Evolutionary conservation across 2,113 vertebrate species (phyloP).

Genomic region (Triplophysa dalaica): DNA sequence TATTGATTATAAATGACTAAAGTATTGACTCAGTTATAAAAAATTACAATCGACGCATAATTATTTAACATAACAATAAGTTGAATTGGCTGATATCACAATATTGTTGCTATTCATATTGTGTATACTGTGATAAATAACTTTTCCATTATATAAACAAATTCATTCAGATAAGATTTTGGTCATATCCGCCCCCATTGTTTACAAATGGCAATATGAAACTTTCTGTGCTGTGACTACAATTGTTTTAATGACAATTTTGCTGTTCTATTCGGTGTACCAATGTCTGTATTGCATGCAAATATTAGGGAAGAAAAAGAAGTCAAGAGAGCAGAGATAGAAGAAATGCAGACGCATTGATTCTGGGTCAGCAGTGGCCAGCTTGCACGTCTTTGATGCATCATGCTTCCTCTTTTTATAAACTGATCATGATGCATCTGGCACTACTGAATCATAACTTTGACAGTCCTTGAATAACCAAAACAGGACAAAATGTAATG

Average conservation of each 20-base stretch:
- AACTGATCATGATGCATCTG: slow-evolving; percentile 38
- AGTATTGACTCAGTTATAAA: too few species aligned
- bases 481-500: slow-evolving; percentile 13
- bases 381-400: slow-evolving; percentile 3
- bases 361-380: slow-evolving; percentile 9
- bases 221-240: neutral
- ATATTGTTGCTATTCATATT: too few species aligned
- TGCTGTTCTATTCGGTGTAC: neutral
- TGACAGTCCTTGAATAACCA: slow-evolving; percentile 12
- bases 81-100: too few species aligned
- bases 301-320: slow-evolving; percentile 10
- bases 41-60: too few species aligned
- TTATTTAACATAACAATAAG: too few species aligned
- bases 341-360: neutral
- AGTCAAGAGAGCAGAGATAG: neutral
- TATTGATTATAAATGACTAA: too few species aligned
- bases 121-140: too few species aligned
- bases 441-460: slow-evolving; percentile 37
- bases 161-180: too few species aligned
- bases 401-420: slow-evolving; percentile 23
- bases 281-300: neutral
- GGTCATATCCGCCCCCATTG: too few species aligned
- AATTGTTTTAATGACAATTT: neutral
- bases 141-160: too few species aligned
- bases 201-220: neutral